Conservation (phyloP, 2,888 invertebrate genomes). For the Dryadula phaetusa region DNA sequence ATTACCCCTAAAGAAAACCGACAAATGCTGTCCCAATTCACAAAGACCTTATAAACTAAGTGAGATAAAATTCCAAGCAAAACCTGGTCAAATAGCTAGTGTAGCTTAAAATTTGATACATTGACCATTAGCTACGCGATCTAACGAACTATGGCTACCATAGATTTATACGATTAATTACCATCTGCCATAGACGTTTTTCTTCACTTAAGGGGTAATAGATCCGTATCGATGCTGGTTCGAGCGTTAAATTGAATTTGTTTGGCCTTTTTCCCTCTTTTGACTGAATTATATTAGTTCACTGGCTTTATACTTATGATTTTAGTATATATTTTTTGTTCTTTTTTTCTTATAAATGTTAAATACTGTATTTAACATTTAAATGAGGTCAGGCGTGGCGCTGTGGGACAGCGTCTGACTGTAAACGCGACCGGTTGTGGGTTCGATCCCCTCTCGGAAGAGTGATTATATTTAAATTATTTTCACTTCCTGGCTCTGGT, state of each 20-base stretch:
- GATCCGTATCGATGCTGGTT: constrained; percentile 62
- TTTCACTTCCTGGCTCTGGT: too few relatives aligned
- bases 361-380: too few relatives aligned
- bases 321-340: background rate
- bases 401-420: too few relatives aligned
- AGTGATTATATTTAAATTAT: too few relatives aligned
- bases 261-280: constrained; percentile 53
- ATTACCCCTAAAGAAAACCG: too few relatives aligned
- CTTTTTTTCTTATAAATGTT: background rate
- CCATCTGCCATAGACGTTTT: constrained; percentile 78
- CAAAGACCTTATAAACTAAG: too few relatives aligned
- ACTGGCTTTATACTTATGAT: constrained; percentile 26
- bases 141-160: background rate
- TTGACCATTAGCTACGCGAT: background rate
- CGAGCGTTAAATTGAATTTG: constrained; percentile 75
- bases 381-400: too few relatives aligned
- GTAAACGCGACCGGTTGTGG: too few relatives aligned
- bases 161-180: constrained; percentile 75
- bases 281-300: constrained; percentile 49
- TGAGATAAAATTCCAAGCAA: too few relatives aligned
- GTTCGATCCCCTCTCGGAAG: too few relatives aligned
- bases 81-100: background rate
- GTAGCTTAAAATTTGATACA: background rate
- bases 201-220: constrained; percentile 70
- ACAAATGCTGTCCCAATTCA: too few relatives aligned